Base-by-base conservation (phyloP, 2,888 invertebrate species). In the Thelaira solivaga region DNA sequence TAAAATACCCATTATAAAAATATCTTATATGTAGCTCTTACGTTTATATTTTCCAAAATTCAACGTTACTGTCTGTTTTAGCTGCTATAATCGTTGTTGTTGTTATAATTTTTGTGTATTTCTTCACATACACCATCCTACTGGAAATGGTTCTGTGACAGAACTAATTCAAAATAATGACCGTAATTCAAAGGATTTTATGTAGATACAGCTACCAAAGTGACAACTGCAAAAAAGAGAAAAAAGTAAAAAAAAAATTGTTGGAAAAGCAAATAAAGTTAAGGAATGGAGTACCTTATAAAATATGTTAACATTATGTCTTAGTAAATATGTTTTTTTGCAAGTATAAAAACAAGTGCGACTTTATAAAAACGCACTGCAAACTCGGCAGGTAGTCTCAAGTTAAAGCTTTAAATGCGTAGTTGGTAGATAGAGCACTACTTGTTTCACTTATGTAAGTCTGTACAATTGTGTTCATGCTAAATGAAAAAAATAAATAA, bases 91-190 rank as follows among this genome's bases (percentile, higher is more conserved):
- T 31, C 26, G 16, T 13, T 22, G 39, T 36, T 36, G 53, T 34
- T 20, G 10, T 43, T 59, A 18, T n/a, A n/a, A n/a, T n/a, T n/a
- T n/a, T 45, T 26, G 29, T 43, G 43, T 36, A 22, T 26, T 20
- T 41, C 22, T 62, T 31, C 31, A 47, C 24, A 34, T 8, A 51
- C 47, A 29, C 8, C 34, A 43, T 41, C 13, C 11, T 22, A 18
- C 20, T 11, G 31, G 34, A 43, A 22, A 22, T 26, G 29, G 47
- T 13, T 73, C 43, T 65, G 59, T 73, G 65, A 57, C 62, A 51
- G 53, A 72, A 76, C 76, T 76, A 76, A 76, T 76, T 76, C 76
- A 76, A 76, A 76, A 76, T 76, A 76, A 76, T 76, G 76, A 67
- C 71, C 76, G 65, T 76, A 76, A 76, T 76, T 76, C 71, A 76